Percentiles rank a stretch among this genome's conserved stretches.
phyloP scores from a whole-genome alignment of 2,113 vertebrate species.

The Amphiprion ocellaris region DNA sequence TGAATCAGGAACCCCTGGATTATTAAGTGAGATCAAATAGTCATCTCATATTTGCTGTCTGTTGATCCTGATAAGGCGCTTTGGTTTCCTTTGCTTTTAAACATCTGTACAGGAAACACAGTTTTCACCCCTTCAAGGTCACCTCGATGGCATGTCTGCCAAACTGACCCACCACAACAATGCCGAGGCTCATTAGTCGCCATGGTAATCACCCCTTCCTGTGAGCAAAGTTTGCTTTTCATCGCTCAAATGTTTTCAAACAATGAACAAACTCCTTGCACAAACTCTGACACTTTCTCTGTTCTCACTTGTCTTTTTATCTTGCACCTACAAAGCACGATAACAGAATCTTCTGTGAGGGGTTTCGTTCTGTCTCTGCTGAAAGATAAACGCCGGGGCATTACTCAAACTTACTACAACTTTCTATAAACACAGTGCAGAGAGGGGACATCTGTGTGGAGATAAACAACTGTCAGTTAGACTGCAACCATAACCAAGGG shows the following conservation, averaged over 20 bases:
- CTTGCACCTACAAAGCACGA: neutral
- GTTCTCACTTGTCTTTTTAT: neutral
- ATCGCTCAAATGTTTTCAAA: neutral
- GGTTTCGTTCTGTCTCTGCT: slow-evolving; percentile 24
- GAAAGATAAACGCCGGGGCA: slow-evolving; percentile 31
- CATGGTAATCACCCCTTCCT: neutral
- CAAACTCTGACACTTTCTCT: neutral
- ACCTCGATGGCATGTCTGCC: slow-evolving; percentile 1
- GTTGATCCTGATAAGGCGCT: slow-evolving; percentile 44
- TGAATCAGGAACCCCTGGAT: slow-evolving; percentile 9
- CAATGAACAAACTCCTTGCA: neutral
- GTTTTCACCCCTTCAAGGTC: slow-evolving; percentile 53
- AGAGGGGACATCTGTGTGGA: slow-evolving; percentile 35
- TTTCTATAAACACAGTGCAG: slow-evolving; percentile 10
- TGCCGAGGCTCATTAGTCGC: neutral
- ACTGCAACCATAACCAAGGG: neutral
- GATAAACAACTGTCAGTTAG: slow-evolving; percentile 51
- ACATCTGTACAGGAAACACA: slow-evolving; percentile 61
- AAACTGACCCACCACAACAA: slow-evolving; percentile 22
- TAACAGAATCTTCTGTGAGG: neutral
- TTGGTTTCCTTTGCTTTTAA: slow-evolving; percentile 51
- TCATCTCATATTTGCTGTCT: slow-evolving; percentile 9
- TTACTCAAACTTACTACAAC: neutral
- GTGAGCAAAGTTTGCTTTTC: neutral
- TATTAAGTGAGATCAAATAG: neutral